Base-by-base conservation (phyloP, 2,113 vertebrate species). In the Isichthys henryi region DNA sequence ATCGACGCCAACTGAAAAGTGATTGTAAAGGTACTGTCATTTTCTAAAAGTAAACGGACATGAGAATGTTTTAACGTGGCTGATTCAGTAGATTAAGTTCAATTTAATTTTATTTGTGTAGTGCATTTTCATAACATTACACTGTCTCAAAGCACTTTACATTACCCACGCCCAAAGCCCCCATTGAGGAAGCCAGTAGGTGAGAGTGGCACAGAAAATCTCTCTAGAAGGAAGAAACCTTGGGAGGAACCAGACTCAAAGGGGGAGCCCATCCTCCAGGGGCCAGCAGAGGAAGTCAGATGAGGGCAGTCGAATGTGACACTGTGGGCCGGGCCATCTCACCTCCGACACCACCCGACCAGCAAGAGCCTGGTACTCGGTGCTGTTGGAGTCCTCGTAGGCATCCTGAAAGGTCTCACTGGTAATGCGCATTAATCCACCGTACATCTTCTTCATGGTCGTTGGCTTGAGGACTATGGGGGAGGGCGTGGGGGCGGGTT, bases 341-440 rank as follows among this genome's bases (percentile, higher is more conserved):
- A 96, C 96, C 94, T 95, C 93, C 45, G 88, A 0, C 0, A 35
- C 48, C 66, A 96, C 95, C 88, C 95, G 89, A 3, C 74, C 88
- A 0, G 95, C 94, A 90, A 96, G 92, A 0, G 62, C 88, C 56
- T 93, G 91, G 88, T 95, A 96, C 92, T 96, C 94, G 0, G 91
- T 7, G 89, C 91, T 94, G 90, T 90, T 93, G 17, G 92, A 43
- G 89, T 94, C 91, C 91, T 96, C 94, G 9, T 96, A 96, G 0
- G 92, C 88, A 0, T 95, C 83, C 7, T 88, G 50, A 88, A 96
- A 96, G 1, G 1, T 88, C 91, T 95, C 91, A 93, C 95, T 96
- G 52, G 94, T 95, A 92, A 96, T 96, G 86, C 90, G 91, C 91
- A 96, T 94, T 45, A 94, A 94, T 85, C 96, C 96, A 0, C 58